Conservation (phyloP, 2,888 invertebrate genomes). For the Euclidia mi region DNA sequence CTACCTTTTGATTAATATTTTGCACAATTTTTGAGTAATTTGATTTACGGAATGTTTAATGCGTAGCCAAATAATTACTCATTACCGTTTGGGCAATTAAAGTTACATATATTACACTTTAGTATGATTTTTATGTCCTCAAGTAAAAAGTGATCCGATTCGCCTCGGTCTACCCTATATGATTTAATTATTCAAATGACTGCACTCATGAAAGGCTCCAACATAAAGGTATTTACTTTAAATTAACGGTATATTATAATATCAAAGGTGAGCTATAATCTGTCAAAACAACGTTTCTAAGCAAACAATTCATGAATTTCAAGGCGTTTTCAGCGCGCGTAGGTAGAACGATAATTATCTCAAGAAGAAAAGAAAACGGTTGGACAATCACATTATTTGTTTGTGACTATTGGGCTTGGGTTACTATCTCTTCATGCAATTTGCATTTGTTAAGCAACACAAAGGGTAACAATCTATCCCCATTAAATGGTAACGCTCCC, state of each 20-base stretch:
- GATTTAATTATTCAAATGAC: constrained; percentile 6
- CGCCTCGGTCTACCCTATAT: no score
- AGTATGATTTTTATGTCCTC: no score
- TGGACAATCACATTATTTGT: constrained; percentile 58
- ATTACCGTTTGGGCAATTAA: no score
- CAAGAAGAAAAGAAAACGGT: constrained; percentile 51
- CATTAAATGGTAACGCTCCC: constrained; percentile 29
- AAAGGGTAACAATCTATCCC: constrained; percentile 46
- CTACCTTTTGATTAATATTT: no score
- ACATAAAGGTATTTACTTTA: constrained; percentile 11
- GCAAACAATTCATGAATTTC: constrained; percentile 46
- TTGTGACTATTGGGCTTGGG: constrained; percentile 57
- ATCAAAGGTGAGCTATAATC: constrained; percentile 28
- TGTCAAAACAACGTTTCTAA: constrained; percentile 31
- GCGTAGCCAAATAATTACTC: no score
- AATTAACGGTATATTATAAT: constrained; percentile 31
- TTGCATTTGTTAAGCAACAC: constrained; percentile 55
- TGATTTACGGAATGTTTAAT: no score
- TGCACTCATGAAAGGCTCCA: background rate
- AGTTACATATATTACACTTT: no score
- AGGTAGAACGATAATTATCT: constrained; percentile 49
- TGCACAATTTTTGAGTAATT: no score
- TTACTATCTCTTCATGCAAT: constrained; percentile 54
- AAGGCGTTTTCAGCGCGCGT: constrained; percentile 25
- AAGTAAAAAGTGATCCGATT: no score